phyloP scores from a whole-genome alignment of 2,888 invertebrate genomes.

The Scaptomyza reducta region DNA sequence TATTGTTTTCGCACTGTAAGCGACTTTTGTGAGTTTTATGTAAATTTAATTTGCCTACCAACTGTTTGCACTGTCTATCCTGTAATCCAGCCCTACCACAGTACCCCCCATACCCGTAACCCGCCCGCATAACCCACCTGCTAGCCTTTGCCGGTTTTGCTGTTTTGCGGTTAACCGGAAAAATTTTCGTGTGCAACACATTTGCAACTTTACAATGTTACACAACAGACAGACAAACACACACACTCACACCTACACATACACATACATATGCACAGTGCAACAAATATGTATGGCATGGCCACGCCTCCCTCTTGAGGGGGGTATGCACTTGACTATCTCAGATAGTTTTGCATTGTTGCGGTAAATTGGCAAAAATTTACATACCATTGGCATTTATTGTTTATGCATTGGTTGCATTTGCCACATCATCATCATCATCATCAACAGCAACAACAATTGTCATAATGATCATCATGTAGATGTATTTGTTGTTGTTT shows the following conservation, averaged over 20 bases:
- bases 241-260: background rate
- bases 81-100: background rate
- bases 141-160: constrained; percentile 29
- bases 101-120: background rate
- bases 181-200: constrained; percentile 69
- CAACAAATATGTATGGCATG: background rate
- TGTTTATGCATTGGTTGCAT: constrained; percentile 71
- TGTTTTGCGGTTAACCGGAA: constrained; percentile 66
- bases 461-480: constrained; percentile 17
- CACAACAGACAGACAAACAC: constrained; percentile 30
- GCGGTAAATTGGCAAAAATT: constrained; percentile 77
- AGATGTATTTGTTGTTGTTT: constrained; percentile 26
- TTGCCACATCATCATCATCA: constrained; percentile 36
- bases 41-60: constrained; percentile 68
- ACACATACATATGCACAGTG: background rate
- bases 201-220: constrained; percentile 52
- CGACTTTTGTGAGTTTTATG: constrained; percentile 43
- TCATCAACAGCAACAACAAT: constrained; percentile 21
- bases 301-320: constrained; percentile 2
- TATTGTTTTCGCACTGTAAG: constrained; percentile 30
- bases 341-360: constrained; percentile 73
- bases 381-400: constrained; percentile 77
- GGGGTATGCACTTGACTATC: constrained; percentile 36
- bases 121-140: background rate
- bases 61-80: constrained; percentile 32